Percentiles rank a stretch among this genome's conserved stretches.
These are phyloP conservation scores for Neelides sp. DNA, from an alignment of 1,140 invertebrate species.

Conservation along the genomic window DNA sequence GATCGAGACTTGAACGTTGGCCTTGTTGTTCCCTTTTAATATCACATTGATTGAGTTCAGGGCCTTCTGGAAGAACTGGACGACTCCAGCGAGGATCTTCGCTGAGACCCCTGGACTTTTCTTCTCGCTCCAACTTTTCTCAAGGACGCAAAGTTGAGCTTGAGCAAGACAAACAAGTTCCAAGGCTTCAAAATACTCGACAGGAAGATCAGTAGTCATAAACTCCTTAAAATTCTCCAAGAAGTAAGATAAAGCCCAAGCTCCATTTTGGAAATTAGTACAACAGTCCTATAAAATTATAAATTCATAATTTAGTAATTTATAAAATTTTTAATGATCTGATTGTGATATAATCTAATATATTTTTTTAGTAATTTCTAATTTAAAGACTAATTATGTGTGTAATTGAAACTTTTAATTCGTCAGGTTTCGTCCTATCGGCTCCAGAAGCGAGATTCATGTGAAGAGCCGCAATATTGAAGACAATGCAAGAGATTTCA, in stretches of 20 bases:
- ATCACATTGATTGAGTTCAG: conserved; percentile 53
- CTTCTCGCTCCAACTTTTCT: conserved; percentile 93
- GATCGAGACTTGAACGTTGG: no score
- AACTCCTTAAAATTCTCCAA: conserved; percentile 53
- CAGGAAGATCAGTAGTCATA: conserved; percentile 56
- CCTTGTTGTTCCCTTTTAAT: no score
- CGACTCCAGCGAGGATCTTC: conserved; percentile 76
- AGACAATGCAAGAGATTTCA: conserved; percentile 82
- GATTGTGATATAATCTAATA: no score
- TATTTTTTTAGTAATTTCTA: no score
- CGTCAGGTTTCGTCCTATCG: conserved; percentile 64
- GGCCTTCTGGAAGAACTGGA: conserved; percentile 73
- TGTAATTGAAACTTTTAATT: conserved; percentile 61
- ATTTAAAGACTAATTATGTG: no score
- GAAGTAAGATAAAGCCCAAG: conserved; percentile 74
- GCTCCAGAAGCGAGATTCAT: conserved; percentile 74
- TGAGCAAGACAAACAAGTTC: conserved; percentile 74
- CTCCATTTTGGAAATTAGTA: conserved; percentile 92
- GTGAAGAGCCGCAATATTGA: conserved; percentile 90
- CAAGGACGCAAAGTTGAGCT: conserved; percentile 93
- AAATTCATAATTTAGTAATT: no score
- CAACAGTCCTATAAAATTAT: conserved; percentile 46
- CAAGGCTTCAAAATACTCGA: conserved; percentile 67
- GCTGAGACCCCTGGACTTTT: conserved; percentile 75
- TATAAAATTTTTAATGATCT: no score